Evolutionary conservation across 2,797 vertebrate genomes (phyloP).

Genomic region (Adelosebastes latens): DNA sequence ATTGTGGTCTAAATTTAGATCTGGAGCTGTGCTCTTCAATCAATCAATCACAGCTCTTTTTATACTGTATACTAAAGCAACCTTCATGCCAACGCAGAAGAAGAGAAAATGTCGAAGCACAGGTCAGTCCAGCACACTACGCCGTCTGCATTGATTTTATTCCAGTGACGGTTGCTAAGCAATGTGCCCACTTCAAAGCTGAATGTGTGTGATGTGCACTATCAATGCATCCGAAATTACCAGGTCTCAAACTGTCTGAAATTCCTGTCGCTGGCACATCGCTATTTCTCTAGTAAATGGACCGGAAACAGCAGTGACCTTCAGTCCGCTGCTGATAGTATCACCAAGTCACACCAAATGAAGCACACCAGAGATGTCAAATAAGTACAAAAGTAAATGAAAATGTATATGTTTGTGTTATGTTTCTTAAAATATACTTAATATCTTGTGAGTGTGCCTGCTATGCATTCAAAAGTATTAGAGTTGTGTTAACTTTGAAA

Average conservation of each 20-base stretch:
- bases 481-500: not conserved
- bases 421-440: not conserved
- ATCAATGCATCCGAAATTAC: not conserved
- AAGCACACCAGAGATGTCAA: not conserved
- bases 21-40: not conserved
- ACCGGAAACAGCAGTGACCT: not conserved
- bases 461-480: not conserved
- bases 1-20: constrained; percentile 1
- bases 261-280: not conserved
- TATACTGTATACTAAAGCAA: not conserved
- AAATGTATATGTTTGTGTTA: not conserved
- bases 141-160: not conserved
- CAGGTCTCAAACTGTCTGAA: not conserved
- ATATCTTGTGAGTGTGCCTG: not conserved
- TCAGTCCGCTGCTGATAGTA: not conserved
- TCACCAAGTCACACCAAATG: not conserved
- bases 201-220: constrained; percentile 1
- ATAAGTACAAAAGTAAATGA: not conserved
- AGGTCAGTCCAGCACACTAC: not conserved
- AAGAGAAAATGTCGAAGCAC: not conserved
- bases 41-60: not conserved
- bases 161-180: not conserved
- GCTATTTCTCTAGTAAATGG: constrained; percentile 13
- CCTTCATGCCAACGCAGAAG: not conserved
- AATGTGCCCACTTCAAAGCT: not conserved